A percentile compares a stretch with the other conserved stretches of the same genome.
These are phyloP conservation scores for Chouioia cunea DNA, from an alignment of 2,888 invertebrate species.

Conservation along the genomic window DNA sequence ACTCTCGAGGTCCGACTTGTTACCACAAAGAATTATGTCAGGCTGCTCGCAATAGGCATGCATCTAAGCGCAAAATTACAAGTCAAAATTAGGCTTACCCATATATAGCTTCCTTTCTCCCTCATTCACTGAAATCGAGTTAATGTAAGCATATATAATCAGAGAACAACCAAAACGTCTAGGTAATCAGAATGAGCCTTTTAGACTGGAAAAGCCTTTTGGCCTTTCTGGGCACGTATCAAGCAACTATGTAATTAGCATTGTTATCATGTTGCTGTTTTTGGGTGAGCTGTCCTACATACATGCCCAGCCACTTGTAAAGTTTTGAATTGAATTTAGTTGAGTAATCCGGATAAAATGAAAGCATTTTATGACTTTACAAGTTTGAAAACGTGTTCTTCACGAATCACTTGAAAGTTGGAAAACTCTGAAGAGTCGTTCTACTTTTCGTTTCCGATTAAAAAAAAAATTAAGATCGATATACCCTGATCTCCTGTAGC, in stretches of 20 bases:
- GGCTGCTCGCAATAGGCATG: conserved; percentile 92
- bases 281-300: not conserved
- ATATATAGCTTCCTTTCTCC: not conserved
- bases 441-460: conserved; percentile 20
- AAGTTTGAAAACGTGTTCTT: no score
- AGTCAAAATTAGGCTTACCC: not conserved
- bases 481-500: conserved; percentile 90
- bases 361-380: no score
- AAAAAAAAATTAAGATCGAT: conserved; percentile 36
- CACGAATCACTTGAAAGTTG: no score
- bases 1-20: conserved; percentile 93
- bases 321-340: conserved; percentile 14
- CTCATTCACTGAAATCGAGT: no score
- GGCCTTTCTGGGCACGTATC: conserved; percentile 23
- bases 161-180: not conserved
- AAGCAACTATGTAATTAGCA: conserved; percentile 28
- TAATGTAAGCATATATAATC: no score
- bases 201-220: conserved; percentile 6
- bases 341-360: conserved; percentile 42
- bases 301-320: not conserved
- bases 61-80: conserved; percentile 7
- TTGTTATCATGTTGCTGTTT: conserved; percentile 21
- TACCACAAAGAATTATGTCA: conserved; percentile 95
- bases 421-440: conserved; percentile 16
- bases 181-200: conserved; percentile 26